Percentiles rank a stretch among this genome's conserved stretches.
These are phyloP conservation scores for Euglossa dilemma DNA, from an alignment of 1,140 invertebrate species.

Conservation along the genomic window DNA sequence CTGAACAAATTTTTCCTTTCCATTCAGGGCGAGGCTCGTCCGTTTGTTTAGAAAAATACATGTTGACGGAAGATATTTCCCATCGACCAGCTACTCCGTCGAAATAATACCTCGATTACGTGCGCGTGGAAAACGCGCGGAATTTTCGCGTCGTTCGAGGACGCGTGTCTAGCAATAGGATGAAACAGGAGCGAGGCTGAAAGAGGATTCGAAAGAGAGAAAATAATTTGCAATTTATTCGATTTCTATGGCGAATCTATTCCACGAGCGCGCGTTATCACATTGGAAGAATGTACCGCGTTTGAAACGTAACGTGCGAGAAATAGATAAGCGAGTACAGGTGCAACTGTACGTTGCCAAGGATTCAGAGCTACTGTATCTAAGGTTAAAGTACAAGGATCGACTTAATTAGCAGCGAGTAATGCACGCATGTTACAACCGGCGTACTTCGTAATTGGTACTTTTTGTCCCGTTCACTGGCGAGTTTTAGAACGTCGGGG, in stretches of 20 bases:
- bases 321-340: slow-evolving; percentile 3
- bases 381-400: slow-evolving; percentile 78
- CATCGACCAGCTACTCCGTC: background rate
- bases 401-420: slow-evolving; percentile 71
- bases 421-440: slow-evolving; percentile 9
- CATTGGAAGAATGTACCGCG: background rate
- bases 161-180: background rate
- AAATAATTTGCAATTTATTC: background rate
- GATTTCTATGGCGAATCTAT: too few species aligned
- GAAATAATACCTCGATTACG: background rate
- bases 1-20: background rate
- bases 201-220: too few species aligned
- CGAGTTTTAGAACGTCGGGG: background rate
- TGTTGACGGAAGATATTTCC: background rate
- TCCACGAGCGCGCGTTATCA: background rate
- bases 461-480: background rate
- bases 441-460: background rate
- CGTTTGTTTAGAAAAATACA: background rate
- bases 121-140: background rate
- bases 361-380: slow-evolving; percentile 58
- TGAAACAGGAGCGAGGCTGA: too few species aligned
- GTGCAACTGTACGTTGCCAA: slow-evolving; percentile 2
- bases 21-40: background rate
- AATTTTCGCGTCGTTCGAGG: background rate
- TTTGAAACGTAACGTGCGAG: background rate